Conservation (phyloP, 2,113 vertebrate genomes). For the Galeopterus variegatus region DNA sequence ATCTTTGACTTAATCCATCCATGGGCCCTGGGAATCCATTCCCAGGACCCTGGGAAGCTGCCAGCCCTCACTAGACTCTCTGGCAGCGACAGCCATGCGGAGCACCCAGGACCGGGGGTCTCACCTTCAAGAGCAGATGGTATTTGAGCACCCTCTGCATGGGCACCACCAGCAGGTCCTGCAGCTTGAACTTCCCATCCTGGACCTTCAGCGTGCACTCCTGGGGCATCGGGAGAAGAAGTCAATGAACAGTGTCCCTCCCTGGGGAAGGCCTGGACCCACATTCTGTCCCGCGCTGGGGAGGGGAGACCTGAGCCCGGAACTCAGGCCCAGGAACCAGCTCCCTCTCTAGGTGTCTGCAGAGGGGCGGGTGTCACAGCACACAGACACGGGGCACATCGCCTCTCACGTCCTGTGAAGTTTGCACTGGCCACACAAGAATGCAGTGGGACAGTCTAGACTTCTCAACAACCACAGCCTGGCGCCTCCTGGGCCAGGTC, state of each 20-base stretch:
- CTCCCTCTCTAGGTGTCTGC: not conserved
- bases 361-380: too few species aligned
- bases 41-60: fast-evolving
- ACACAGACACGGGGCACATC: fast-evolving
- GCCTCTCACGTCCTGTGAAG: fast-evolving
- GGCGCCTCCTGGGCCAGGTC: not conserved
- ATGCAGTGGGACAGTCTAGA: too few species aligned
- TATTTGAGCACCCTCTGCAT: conserved; percentile 99
- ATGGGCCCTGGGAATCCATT: too few species aligned
- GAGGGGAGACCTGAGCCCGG: not conserved
- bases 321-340: not conserved
- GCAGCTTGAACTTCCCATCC: conserved; percentile 98
- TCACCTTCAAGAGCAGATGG: conserved; percentile 97
- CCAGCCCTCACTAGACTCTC: fast-evolving
- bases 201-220: conserved; percentile 98
- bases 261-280: not conserved
- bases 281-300: not conserved
- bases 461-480: not conserved
- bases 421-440: fast-evolving
- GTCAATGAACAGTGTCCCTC: fast-evolving
- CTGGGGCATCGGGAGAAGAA: conserved; percentile 79
- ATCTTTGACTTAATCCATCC: fast-evolving
- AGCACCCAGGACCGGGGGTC: not conserved
- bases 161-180: conserved; percentile 97
- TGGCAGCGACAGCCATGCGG: fast-evolving